Conservation (phyloP, 2,888 invertebrate genomes). For the Hyalella azteca region DNA sequence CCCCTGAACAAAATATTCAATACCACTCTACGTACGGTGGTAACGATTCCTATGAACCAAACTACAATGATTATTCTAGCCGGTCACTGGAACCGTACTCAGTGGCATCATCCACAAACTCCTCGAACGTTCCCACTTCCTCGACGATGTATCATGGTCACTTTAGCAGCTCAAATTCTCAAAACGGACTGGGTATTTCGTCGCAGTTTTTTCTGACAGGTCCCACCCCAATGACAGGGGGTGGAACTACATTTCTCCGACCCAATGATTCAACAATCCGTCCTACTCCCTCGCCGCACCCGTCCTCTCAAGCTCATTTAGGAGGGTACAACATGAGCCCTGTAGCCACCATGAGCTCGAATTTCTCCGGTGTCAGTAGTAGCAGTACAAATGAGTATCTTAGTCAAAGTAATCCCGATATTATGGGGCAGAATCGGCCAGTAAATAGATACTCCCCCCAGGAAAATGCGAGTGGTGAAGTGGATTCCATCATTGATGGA, state of each 20-base stretch:
- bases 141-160: conserved; percentile 56
- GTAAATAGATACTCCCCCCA: not conserved
- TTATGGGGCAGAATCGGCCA: not conserved
- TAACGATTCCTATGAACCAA: not conserved
- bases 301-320: not conserved
- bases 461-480: not conserved
- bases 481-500: not conserved
- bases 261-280: conserved; percentile 29
- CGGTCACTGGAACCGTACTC: not conserved
- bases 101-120: not conserved
- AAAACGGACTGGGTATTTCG: not conserved
- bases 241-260: conserved; percentile 49
- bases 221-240: conserved; percentile 42
- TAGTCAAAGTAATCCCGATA: not conserved
- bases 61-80: not conserved
- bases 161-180: conserved; percentile 55
- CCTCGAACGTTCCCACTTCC: conserved; percentile 44
- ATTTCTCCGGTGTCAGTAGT: not conserved
- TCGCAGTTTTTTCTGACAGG: conserved; percentile 25
- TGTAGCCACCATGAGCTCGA: not conserved
- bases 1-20: not conserved
- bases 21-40: conserved; percentile 8
- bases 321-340: not conserved
- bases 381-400: conserved; percentile 16
- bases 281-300: conserved; percentile 19